phyloP scores from a whole-genome alignment of 2,797 vertebrate genomes.

The Acrossocheilus wenchowensis region DNA sequence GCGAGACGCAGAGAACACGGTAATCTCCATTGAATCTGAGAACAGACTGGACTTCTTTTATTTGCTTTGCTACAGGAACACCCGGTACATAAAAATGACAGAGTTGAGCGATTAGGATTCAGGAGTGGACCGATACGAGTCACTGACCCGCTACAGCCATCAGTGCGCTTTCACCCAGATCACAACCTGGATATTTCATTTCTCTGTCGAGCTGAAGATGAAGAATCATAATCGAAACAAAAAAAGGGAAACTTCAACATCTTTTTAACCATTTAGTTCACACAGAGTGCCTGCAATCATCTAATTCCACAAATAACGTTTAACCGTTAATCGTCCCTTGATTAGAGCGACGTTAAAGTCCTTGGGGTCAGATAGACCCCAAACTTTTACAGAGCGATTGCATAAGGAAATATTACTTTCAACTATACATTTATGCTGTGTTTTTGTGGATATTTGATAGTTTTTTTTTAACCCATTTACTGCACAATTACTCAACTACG shows the following conservation, averaged over 20 bases:
- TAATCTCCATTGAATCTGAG: neutral
- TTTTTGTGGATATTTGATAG: too few species aligned
- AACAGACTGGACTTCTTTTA: constrained; percentile 10
- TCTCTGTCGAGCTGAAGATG: neutral
- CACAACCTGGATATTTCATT: neutral
- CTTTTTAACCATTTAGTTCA: neutral
- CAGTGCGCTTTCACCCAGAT: neutral
- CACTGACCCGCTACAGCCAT: neutral
- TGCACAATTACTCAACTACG: too few species aligned
- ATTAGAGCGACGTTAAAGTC: too few species aligned
- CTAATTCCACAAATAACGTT: neutral
- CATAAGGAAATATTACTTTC: too few species aligned
- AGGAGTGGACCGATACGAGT: neutral
- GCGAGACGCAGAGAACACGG: neutral
- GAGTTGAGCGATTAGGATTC: neutral
- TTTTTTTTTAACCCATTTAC: too few species aligned
- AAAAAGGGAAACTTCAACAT: neutral
- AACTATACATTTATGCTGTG: too few species aligned
- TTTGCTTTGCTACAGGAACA: neutral
- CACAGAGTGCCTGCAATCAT: neutral
- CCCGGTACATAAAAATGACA: neutral
- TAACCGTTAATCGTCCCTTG: too few species aligned
- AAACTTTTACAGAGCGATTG: too few species aligned
- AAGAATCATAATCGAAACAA: neutral
- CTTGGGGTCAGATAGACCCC: too few species aligned